A percentile compares a stretch with the other conserved stretches of the same genome.
These are phyloP conservation scores for Sarcophaga bullata DNA, from an alignment of 1,140 invertebrate genomes.

Conservation along the genomic window DNA sequence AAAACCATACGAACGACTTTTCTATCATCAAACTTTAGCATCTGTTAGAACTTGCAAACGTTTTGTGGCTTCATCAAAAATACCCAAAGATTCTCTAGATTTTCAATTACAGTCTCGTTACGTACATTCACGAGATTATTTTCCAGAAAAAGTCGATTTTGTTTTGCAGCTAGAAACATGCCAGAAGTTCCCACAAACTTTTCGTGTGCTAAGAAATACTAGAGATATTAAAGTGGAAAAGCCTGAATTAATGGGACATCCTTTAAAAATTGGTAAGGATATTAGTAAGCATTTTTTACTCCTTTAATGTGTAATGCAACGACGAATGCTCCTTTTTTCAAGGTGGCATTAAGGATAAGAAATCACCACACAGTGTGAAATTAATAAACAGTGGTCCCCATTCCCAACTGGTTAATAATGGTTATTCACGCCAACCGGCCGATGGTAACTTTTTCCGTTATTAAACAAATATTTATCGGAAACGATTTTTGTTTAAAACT, in stretches of 20 bases:
- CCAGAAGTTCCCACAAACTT: conserved; percentile 62
- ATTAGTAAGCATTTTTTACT: neutral
- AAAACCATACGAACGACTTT: conserved; percentile 68
- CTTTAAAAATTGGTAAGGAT: conserved; percentile 55
- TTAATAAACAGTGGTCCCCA: conserved; percentile 75
- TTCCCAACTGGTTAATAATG: conserved; percentile 74
- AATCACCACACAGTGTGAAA: conserved; percentile 72
- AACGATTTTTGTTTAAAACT: neutral
- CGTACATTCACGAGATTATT: conserved; percentile 70
- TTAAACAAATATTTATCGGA: conserved; percentile 56
- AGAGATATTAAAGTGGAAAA: conserved; percentile 55
- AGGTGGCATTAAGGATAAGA: conserved; percentile 71
- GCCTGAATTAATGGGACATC: conserved; percentile 56
- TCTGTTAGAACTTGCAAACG: conserved; percentile 68
- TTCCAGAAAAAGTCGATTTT: conserved; percentile 71
- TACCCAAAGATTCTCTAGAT: conserved; percentile 72
- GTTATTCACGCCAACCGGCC: conserved; percentile 73
- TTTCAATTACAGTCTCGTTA: conserved; percentile 71
- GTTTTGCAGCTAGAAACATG: conserved; percentile 71
- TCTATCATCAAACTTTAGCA: conserved; percentile 72
- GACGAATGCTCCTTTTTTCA: neutral
- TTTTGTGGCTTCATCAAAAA: conserved; percentile 65
- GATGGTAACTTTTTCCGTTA: conserved; percentile 73
- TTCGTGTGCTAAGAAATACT: conserved; percentile 71
- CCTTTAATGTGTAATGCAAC: neutral